Evolutionary conservation across 2,888 invertebrate genomes (phyloP).

Genomic region (Elgonia sp.): DNA sequence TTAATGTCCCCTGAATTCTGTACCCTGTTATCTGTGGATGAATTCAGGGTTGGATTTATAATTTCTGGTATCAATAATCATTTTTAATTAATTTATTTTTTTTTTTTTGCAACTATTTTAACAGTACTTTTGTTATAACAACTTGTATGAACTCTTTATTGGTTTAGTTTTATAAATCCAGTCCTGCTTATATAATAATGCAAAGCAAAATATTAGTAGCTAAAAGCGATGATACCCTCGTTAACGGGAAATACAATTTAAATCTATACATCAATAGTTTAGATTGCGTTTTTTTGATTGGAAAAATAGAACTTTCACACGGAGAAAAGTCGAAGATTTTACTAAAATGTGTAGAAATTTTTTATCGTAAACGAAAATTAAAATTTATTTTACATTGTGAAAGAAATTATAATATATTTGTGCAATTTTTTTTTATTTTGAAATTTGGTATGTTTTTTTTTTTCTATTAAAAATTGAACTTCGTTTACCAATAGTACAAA

Average conservation of each 20-base stretch:
- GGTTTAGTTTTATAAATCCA: conserved; percentile 65
- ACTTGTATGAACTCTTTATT: background rate
- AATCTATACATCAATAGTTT: background rate
- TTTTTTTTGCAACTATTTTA: too few relatives aligned
- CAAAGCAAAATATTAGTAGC: conserved; percentile 70
- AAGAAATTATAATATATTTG: too few relatives aligned
- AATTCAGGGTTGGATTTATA: conserved; percentile 55
- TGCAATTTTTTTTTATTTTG: too few relatives aligned
- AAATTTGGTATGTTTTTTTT: too few relatives aligned
- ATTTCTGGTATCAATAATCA: background rate
- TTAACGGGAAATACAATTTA: background rate
- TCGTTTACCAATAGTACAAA: too few relatives aligned
- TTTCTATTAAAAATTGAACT: too few relatives aligned
- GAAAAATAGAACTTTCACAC: background rate
- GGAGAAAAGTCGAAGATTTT: too few relatives aligned
- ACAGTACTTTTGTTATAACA: background rate
- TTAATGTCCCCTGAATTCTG: conserved; percentile 34
- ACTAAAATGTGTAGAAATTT: background rate
- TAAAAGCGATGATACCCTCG: conserved; percentile 53
- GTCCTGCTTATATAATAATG: conserved; percentile 46
- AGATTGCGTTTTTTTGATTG: background rate
- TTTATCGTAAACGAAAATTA: background rate
- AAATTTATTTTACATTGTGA: too few relatives aligned
- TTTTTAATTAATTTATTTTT: background rate
- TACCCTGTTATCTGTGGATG: conserved; percentile 48